Percentiles rank a stretch among this genome's conserved stretches.
Evolutionary conservation across 2,113 vertebrate genomes (phyloP).

Genomic region (Mastomys natalensis): DNA sequence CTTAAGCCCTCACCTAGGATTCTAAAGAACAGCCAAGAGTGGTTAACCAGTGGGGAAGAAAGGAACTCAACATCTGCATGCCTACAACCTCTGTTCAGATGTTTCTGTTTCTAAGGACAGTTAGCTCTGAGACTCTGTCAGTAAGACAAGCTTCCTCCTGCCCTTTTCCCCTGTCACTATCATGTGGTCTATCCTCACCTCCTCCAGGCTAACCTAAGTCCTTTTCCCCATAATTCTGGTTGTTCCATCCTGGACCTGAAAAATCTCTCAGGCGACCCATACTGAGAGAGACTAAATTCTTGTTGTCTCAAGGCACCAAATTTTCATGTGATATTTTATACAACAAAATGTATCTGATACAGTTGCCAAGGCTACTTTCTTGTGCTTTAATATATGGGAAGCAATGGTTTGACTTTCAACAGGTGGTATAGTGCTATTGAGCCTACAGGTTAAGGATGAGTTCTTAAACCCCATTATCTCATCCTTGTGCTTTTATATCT

Average conservation of each 20-base stretch:
- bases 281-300: neutral
- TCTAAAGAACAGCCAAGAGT: neutral
- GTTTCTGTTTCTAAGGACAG: neutral
- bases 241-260: neutral
- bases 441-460: neutral
- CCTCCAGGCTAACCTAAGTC: neutral
- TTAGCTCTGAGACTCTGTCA: neutral
- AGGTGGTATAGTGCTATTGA: neutral
- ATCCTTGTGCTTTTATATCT: neutral
- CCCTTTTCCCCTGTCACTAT: too few species aligned
- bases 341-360: neutral
- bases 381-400: neutral
- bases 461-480: too few species aligned
- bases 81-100: neutral
- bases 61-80: neutral
- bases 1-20: neutral
- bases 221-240: neutral
- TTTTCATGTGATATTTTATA: neutral
- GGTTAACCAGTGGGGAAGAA: neutral
- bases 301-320: neutral
- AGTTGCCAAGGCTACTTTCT: neutral
- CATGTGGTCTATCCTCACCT: neutral
- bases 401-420: neutral
- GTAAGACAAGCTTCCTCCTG: neutral
- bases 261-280: neutral